Conservation (phyloP, 1,140 invertebrate species). For the Drosophila pruinosa region DNA sequence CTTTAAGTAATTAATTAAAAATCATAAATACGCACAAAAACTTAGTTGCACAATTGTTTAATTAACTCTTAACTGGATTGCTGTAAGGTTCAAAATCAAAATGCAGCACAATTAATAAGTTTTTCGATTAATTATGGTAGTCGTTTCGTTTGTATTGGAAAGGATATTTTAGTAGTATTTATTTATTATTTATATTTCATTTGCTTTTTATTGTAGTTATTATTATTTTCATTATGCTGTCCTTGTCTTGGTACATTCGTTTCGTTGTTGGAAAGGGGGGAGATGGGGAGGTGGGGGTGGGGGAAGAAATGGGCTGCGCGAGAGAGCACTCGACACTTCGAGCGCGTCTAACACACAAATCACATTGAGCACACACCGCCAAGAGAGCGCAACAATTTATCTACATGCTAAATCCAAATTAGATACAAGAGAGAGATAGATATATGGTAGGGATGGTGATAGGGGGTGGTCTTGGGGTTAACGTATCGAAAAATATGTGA, state of each 20-base stretch:
- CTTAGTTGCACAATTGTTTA: constrained; percentile 27
- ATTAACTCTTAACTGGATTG: constrained; percentile 37
- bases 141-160: constrained; percentile 14
- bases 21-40: constrained; percentile 63
- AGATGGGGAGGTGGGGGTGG: not conserved
- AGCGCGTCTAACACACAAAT: constrained; percentile 35
- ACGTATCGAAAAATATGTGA: constrained; percentile 40
- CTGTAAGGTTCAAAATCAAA: constrained; percentile 21
- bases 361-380: constrained; percentile 29
- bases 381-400: constrained; percentile 18
- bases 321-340: not conserved
- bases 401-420: constrained; percentile 2
- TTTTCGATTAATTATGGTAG: constrained; percentile 2
- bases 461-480: not conserved
- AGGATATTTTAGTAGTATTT: not conserved
- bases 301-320: not conserved
- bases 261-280: constrained; percentile 1
- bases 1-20: constrained; percentile 52
- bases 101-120: not conserved
- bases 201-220: constrained; percentile 2
- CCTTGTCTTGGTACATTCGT: constrained; percentile 27
- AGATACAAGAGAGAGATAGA: not conserved
- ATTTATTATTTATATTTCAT: not conserved
- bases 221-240: constrained; percentile 18
- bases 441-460: not conserved